Base-by-base conservation (phyloP, 1,140 invertebrate genomes). In the Drosophila aff. region DNA sequence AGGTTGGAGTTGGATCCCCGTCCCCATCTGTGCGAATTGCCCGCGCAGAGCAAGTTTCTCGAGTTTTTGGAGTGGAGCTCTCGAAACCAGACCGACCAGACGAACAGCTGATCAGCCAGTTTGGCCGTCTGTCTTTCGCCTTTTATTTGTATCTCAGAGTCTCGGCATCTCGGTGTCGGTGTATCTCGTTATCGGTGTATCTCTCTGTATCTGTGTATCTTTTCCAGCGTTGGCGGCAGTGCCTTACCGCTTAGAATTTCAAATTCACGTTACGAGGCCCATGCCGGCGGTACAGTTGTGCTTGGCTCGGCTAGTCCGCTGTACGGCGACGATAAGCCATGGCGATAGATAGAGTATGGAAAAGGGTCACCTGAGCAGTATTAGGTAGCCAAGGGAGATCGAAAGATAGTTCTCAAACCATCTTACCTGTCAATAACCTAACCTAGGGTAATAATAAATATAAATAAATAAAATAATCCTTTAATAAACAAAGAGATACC, bases 41-140 rank as follows among this genome's bases (percentile, higher is more conserved):
- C n/a, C 18, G 53, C 43, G 21, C n/a, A n/a, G 44, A 89, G 81
- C 84, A 69, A 89, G 85, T 89, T 89, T 89, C 64, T 77, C 49
- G 64, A 74, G 60, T 57, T 66, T 75, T 71, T 49, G 21, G 46
- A 67, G 63, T 31, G 38, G 67, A 71, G 64, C 57, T 52, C 50
- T 64, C 33, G 16, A 65, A 89, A 89, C 84, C 81, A 76, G 84
- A 79, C 80, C 78, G 63, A 89, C 81, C 81, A 85, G 78, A 62
- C 77, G 63, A 89, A 90, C 84, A 89, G 84, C 84, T 89, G 84
- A 89, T 90, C 79, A 90, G 84, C 85, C 77, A 84, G 84, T 89
- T 89, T 90, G 40, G 11, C 5, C 26, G 58, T 60, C 69, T 69
- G 61, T 44, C 15, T 58, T 64, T 63, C 18, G 49, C 61, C 64